phyloP scores from a whole-genome alignment of 2,888 invertebrate genomes.

The Taenaris catops region DNA sequence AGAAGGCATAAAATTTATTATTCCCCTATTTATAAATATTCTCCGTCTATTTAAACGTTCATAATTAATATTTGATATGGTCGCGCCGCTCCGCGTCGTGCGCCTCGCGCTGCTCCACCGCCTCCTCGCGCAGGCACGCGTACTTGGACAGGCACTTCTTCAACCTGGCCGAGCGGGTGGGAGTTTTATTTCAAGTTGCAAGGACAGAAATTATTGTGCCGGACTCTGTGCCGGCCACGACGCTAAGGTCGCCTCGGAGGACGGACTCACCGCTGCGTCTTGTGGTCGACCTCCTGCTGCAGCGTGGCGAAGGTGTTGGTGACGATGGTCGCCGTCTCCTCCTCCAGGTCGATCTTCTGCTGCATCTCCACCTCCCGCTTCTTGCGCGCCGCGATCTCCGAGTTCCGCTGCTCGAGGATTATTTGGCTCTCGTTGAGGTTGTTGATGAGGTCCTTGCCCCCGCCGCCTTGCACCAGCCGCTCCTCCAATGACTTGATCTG shows the following conservation, averaged over 20 bases:
- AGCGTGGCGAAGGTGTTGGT: conserved; percentile 94
- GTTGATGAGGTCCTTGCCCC: conserved; percentile 92
- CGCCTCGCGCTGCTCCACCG: conserved; percentile 83
- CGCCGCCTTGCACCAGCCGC: conserved; percentile 91
- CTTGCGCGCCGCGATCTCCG: conserved; percentile 94
- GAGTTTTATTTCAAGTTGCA: too few relatives aligned
- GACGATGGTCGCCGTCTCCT: conserved; percentile 94
- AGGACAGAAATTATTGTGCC: too few relatives aligned
- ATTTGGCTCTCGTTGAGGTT: conserved; percentile 97
- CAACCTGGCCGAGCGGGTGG: too few relatives aligned
- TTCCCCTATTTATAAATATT: too few relatives aligned
- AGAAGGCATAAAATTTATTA: too few relatives aligned
- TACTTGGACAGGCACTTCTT: conserved; percentile 94
- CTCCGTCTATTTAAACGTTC: too few relatives aligned
- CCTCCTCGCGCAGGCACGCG: conserved; percentile 77
- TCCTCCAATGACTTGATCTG: conserved; percentile 94
- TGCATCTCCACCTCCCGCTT: conserved; percentile 95
- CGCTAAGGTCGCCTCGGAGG: too few relatives aligned
- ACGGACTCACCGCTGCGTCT: conserved; percentile 83
- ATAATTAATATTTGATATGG: too few relatives aligned
- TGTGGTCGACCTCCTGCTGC: conserved; percentile 98
- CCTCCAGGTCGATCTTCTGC: conserved; percentile 95
- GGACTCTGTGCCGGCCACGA: too few relatives aligned
- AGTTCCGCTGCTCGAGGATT: conserved; percentile 88
- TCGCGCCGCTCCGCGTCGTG: conserved; percentile 96